Evolutionary conservation across 2,797 vertebrate genomes (phyloP).

Genomic region (Chelon labrosus): DNA sequence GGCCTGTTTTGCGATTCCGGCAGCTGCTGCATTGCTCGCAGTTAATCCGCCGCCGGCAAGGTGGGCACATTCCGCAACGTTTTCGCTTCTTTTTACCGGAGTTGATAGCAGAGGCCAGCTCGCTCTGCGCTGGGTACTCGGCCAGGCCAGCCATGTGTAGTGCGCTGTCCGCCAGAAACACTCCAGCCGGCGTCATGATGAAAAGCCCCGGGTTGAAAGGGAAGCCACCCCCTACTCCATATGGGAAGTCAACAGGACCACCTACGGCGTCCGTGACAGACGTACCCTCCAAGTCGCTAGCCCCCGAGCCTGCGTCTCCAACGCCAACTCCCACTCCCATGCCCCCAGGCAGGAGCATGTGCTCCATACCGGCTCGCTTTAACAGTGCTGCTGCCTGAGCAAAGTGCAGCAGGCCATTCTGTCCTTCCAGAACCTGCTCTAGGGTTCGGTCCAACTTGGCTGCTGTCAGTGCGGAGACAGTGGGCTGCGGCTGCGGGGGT

Average conservation of each 20-base stretch:
- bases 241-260: constrained; percentile 96
- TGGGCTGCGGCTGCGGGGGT: constrained; percentile 85
- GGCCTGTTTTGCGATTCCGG: constrained; percentile 99
- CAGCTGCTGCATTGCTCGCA: constrained; percentile 99
- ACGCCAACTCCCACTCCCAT: constrained; percentile 85
- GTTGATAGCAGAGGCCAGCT: constrained; percentile 98
- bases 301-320: constrained; percentile 86
- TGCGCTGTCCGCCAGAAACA: constrained; percentile 97
- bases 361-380: constrained; percentile 94
- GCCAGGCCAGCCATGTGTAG: constrained; percentile 98
- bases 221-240: constrained; percentile 94
- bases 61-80: constrained; percentile 98
- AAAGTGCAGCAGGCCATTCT: constrained; percentile 95
- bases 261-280: constrained; percentile 93
- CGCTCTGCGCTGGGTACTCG: constrained; percentile 97
- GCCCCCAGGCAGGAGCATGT: constrained; percentile 90
- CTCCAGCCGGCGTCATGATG: constrained; percentile 98
- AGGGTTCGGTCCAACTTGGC: constrained; percentile 95
- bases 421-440: constrained; percentile 95
- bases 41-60: constrained; percentile 98
- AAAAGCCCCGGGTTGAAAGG: constrained; percentile 99
- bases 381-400: constrained; percentile 96
- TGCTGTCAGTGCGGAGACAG: constrained; percentile 87
- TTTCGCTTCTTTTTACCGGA: constrained; percentile 99
- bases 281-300: constrained; percentile 94